Evolutionary conservation across 2,888 invertebrate genomes (phyloP).

Genomic region (Strigamia crassipes): DNA sequence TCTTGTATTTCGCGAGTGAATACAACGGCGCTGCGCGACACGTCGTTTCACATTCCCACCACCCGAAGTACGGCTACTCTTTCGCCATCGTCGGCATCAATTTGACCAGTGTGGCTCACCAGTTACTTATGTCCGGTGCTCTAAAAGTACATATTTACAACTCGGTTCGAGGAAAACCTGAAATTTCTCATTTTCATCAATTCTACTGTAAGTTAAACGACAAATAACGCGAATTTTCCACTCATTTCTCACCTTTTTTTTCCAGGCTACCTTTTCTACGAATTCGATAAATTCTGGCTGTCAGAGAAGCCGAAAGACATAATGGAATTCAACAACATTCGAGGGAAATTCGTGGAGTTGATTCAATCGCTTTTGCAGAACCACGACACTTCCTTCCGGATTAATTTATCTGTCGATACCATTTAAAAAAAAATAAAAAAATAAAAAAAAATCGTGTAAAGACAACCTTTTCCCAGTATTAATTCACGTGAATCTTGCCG

Average conservation of each 20-base stretch:
- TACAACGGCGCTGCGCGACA: slow-evolving; percentile 79
- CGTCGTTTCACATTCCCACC: slow-evolving; percentile 83
- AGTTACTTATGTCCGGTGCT: slow-evolving; percentile 75
- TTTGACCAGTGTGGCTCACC: slow-evolving; percentile 86
- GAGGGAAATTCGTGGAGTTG: slow-evolving; percentile 79
- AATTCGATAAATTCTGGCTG: slow-evolving; percentile 95
- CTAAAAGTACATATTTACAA: slow-evolving; percentile 93
- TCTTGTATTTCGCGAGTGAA: slow-evolving; percentile 78
- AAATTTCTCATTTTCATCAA: slow-evolving; percentile 75
- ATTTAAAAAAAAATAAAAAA: slow-evolving; percentile 62
- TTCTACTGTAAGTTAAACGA: slow-evolving; percentile 71
- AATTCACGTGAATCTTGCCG: not conserved
- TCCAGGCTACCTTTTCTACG: slow-evolving; percentile 78
- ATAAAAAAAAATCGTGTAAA: too few species aligned
- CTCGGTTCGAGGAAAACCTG: slow-evolving; percentile 61
- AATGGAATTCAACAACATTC: slow-evolving; percentile 92
- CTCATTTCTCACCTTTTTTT: slow-evolving; percentile 44
- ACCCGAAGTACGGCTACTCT: slow-evolving; percentile 79
- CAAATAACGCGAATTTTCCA: too few species aligned
- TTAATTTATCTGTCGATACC: slow-evolving; percentile 77
- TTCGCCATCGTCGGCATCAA: slow-evolving; percentile 79
- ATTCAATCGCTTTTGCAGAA: slow-evolving; percentile 71
- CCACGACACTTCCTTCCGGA: slow-evolving; percentile 74
- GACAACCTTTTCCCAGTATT: not conserved
- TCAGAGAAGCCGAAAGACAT: slow-evolving; percentile 87